Percentiles rank a stretch among this genome's conserved stretches.
phyloP scores from a whole-genome alignment of 2,888 invertebrate species.

The Cremastinae sp. region DNA sequence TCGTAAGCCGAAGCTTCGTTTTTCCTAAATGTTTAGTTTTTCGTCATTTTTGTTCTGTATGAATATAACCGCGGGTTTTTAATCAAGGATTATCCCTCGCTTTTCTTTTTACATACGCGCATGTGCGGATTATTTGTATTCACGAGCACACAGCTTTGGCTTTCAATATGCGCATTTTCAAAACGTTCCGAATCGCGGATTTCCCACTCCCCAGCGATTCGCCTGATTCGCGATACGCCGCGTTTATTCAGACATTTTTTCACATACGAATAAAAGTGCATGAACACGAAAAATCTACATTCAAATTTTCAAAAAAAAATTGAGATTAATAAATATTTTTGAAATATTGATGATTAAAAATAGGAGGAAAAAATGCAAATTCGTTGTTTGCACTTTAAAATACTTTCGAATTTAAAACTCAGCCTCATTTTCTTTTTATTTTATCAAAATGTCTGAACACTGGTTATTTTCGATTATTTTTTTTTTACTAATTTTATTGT shows the following conservation, averaged over 20 bases:
- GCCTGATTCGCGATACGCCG: constrained; percentile 13
- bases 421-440: too few species aligned
- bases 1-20: too few species aligned
- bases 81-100: constrained; percentile 75
- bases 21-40: neutral
- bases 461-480: too few species aligned
- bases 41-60: constrained; percentile 34
- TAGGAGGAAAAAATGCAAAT: too few species aligned
- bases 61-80: constrained; percentile 70
- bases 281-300: neutral
- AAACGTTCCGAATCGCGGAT: constrained; percentile 56
- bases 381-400: too few species aligned
- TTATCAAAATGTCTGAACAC: too few species aligned
- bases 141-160: constrained; percentile 37
- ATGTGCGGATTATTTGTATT: constrained; percentile 17
- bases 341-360: too few species aligned
- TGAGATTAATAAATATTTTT: too few species aligned
- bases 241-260: neutral
- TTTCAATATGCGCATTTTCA: constrained; percentile 51
- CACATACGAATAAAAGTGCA: neutral
- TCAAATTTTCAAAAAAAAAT: too few species aligned
- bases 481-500: constrained; percentile 18
- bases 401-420: too few species aligned
- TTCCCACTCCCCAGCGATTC: constrained; percentile 27
- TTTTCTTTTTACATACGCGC: constrained; percentile 9